Base-by-base conservation (phyloP, 2,797 vertebrate species). In the Erpetoichthys calabaricus region DNA sequence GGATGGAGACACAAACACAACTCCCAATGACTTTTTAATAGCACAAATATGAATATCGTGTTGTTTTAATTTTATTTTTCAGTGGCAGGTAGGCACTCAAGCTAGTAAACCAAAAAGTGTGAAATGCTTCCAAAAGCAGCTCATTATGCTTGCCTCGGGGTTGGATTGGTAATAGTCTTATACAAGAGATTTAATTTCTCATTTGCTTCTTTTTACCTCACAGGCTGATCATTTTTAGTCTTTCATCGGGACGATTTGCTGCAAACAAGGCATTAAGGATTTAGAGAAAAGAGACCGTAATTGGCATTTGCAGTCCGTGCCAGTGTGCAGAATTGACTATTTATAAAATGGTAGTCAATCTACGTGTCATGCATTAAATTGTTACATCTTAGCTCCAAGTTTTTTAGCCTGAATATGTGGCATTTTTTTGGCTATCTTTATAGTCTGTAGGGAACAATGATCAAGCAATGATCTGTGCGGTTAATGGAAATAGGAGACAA, bases 181-280 rank as follows among this genome's bases (percentile, higher is more conserved):
- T 54, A 4, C 53, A 41, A 54, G n/a, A 54, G 53, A 54, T 42
- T 42, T 54, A 25, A 43, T 54, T 54, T 42, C 53, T 54, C 10
- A 54, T 54, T 54, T 54, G 53, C 5, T 54, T n/a, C 53, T 42
- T 42, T 54, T 54, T 54, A 54, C 41, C 4, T 41, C 8, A 7
- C 53, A 10, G 3, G 10, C 3, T 54, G 5, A 54, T 54, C 41
- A 54, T 54, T 54, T 25, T 25, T 54, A 43, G 41, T 42, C 41
- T 54, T 54, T 54, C 53, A 54, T 42, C 8, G 53, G 53, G 53
- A 5, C 41, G 53, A 41, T 8, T 54, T 42, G 44, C 43, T 44
- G 43, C 25, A 42, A 54, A 54, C n/a, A 54, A 3, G 7, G 41
- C 7, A 54, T 54, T 54, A 25, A 54, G n/a, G 4, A 54, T 54